Evolutionary conservation across 2,113 vertebrate genomes (phyloP), one percentile per base, ranked within the genome.

Genomic region (Oceanites oceanicus): DNA sequence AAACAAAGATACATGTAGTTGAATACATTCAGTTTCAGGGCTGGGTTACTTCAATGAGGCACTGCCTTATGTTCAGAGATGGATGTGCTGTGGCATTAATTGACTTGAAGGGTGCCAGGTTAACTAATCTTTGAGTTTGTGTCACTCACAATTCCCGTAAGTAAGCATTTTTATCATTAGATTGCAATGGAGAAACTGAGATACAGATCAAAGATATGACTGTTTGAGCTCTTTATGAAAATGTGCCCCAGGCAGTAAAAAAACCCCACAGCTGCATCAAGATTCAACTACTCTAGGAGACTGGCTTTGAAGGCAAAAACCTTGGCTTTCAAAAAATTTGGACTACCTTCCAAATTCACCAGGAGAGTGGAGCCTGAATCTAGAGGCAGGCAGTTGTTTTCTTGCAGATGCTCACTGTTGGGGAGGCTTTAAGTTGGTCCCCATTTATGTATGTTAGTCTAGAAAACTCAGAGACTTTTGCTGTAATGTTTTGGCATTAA

Each of bases 191-290:
- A 81, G 56, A 92, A 85, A 85, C n/a, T 73, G 40, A 90, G 55
- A 18, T 52, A 58, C 11, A 42, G 36, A n/a, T 40, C 4, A 45
- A 72, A 45, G 13, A 65, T 25, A 9, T 65, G n/a, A 34, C 11
- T 42, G 18, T 26, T 66, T 49, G 23, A 66, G 3, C 4, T 63
- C 26, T 81, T 80, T 27, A 32, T 19, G 23, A 38, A 85, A 85
- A 52, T 15, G 3, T 12, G 18, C 13, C 26, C 5, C 5, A 42
- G 17, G 17, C 23, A 75, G 40, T 52, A 80, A 56, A 53, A 52
- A 6, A 2, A 0, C 5, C 2, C 17, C 17, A 40, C 7, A 26
- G 4, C 0, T 76, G 4, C 17, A 13, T 15, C 20, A 38, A 32
- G 29, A 56, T 74, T 79, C 15, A 58, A 6, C n/a, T 36, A 29